phyloP scores from a whole-genome alignment of 2,113 vertebrate genomes.

The Nibea albiflora region DNA sequence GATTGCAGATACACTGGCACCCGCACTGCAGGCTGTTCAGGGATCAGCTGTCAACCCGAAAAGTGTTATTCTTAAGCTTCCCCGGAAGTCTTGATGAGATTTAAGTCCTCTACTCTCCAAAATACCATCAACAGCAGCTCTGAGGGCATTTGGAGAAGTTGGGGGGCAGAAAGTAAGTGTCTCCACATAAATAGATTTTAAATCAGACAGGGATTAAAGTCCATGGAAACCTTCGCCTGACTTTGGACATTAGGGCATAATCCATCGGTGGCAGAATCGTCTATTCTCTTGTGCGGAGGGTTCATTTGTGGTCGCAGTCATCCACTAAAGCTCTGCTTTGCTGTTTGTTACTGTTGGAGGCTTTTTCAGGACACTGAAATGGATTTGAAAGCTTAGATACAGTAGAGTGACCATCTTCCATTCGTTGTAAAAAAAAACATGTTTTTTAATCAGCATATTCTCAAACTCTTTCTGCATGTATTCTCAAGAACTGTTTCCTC shows the following conservation, averaged over 20 bases:
- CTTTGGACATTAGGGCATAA: slow-evolving; percentile 46
- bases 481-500: background rate
- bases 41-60: slow-evolving; percentile 53
- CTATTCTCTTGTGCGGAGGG: slow-evolving; percentile 35
- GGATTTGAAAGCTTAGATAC: slow-evolving; percentile 31
- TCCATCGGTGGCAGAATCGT: slow-evolving; percentile 25
- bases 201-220: slow-evolving; percentile 61
- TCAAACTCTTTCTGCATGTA: background rate
- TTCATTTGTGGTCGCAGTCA: slow-evolving; percentile 44
- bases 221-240: slow-evolving; percentile 41
- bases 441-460: slow-evolving; percentile 7
- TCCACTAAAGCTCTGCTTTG: slow-evolving; percentile 26
- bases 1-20: slow-evolving; percentile 39
- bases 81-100: slow-evolving; percentile 64
- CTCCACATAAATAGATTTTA: slow-evolving; percentile 51
- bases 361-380: slow-evolving; percentile 20
- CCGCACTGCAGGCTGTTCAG: slow-evolving; percentile 47
- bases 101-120: slow-evolving; percentile 54
- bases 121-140: slow-evolving; percentile 41
- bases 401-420: background rate
- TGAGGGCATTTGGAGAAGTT: slow-evolving; percentile 18
- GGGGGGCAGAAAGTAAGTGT: slow-evolving; percentile 1
- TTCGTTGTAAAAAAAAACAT: slow-evolving; percentile 1
- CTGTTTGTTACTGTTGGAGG: slow-evolving; percentile 16
- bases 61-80: slow-evolving; percentile 68